Evolutionary conservation across 2,797 vertebrate genomes (phyloP), one percentile per base, ranked within the genome.

Genomic region (Momotus momota): DNA sequence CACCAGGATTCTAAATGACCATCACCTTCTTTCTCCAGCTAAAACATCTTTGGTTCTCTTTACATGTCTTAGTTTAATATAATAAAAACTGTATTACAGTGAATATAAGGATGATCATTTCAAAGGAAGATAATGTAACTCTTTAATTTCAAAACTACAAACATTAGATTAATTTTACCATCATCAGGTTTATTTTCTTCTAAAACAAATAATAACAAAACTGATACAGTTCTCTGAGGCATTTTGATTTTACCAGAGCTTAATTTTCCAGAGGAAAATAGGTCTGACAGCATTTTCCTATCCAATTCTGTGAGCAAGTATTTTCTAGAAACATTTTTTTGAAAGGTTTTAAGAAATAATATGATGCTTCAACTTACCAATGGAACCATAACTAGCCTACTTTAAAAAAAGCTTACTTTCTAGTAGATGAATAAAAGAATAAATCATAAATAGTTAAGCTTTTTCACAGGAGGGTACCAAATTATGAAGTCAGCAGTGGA

Each of bases 281-380:
- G 3, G 11, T 89, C 46, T 81, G 61, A 51, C 7, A 60, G 7
- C 2, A 61, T 70, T 87, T 70, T 87, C 22, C 19, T 62, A 22
- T 25, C 18, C 11, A 20, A 1, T 69, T 91, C 48, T 72, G 7
- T 66, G 60, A 72, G 19, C 29, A 43, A 9, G 2, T 49, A 31
- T 67, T 86, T 86, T 91, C 73, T 72, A 81, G 64, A 87, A 95
- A 2, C 6, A 40, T 35, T 70, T 41, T 87, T 89, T 61, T 67
- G 41, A 91, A 94, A 73, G 12, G n/a, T 35, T 82, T 8, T 9
- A 64, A 85, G 35, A 87, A 89, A 88, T 41, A 87, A 55, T 78
- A 66, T 48, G 25, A 49, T 18, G 33, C 3, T 66, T 93, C 21
- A 35, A 19, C 21, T 89, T 88, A 57, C 9, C 66, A 54, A 4